A percentile compares a stretch with the other conserved stretches of the same genome.
phyloP scores from a whole-genome alignment of 2,113 vertebrate species.

The Anseranas semipalmata region DNA sequence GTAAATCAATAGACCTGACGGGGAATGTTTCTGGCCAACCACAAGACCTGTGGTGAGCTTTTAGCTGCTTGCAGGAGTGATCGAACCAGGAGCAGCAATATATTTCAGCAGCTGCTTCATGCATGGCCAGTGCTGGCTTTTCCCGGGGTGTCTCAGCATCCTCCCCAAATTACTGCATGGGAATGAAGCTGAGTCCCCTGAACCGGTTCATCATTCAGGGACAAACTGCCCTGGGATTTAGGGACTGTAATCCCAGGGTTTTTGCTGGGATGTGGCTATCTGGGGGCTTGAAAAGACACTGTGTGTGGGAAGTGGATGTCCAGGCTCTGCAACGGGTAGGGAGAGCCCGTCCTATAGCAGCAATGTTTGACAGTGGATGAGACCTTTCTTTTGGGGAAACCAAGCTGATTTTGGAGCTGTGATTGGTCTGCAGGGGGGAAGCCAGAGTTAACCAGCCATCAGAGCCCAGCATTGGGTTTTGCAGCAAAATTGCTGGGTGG shows the following conservation, averaged over 20 bases:
- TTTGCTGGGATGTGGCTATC: background rate
- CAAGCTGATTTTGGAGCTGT: background rate
- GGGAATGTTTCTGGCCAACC: background rate
- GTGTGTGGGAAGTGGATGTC: accelerated
- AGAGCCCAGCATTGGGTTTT: background rate
- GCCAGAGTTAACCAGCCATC: accelerated
- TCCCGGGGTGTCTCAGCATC: no score
- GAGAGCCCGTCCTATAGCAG: background rate
- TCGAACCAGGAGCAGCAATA: background rate
- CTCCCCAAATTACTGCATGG: background rate
- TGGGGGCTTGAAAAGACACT: background rate
- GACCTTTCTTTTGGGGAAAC: background rate
- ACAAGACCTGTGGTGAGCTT: background rate
- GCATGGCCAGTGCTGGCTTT: background rate
- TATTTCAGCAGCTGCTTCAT: accelerated
- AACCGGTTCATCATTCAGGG: accelerated
- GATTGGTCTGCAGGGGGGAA: background rate
- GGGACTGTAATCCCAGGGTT: background rate
- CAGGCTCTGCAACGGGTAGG: no score
- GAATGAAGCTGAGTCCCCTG: background rate
- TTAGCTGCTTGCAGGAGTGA: background rate
- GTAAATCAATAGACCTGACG: constrained; percentile 3
- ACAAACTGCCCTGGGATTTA: background rate
- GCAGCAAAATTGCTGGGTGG: background rate
- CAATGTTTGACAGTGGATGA: accelerated